Evolutionary conservation across 2,113 vertebrate species (phyloP), one percentile per base, ranked within the genome.

Genomic region (Nicator chloris): DNA sequence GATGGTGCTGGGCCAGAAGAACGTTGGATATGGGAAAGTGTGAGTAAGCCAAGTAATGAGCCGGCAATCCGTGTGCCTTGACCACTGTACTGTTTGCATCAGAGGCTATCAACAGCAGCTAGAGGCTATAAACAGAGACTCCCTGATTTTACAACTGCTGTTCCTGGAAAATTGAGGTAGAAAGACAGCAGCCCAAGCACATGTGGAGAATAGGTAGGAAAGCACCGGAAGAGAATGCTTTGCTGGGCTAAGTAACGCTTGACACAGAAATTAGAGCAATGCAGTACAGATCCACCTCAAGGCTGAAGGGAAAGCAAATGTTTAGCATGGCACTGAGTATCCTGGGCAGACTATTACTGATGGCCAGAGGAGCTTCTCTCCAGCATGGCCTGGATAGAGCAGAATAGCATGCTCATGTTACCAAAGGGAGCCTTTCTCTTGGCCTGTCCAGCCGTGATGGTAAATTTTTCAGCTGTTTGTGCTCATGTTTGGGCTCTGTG

Each of bases 381-480:
- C 33, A n/a, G 42, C 8, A 10, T 7, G 42, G 50, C 28, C 68
- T 15, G 16, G 17, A 10, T 79, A 84, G 21, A 72, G 27, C 49
- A 61, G 33, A 35, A 64, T 11, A 5, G 6, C 31, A 49, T 0
- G 1, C 13, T 75, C 28, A 5, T 21, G 4, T 65, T 78, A 47
- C 64, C 39, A 69, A 69, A 86, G 21, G 11, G 13, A 68, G 39
- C 21, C 65, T 79, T 87, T 76, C 27, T 87, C 27, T 47, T 56
- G 30, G 20, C 10, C 13, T 6, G 16, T 63, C 42, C 56, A 63
- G 16, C 53, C 0, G 0, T 4, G 33, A 63, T 12, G 19, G 39
- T 45, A 71, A 78, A 33, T 44, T 57, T 84, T 93, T 65, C 4
- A 2, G 40, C 17, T 57, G 35, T 39, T 57, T 73, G 14, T 22